phyloP scores from a whole-genome alignment of 2,888 invertebrate species.

The Erpobdella octoculata region DNA sequence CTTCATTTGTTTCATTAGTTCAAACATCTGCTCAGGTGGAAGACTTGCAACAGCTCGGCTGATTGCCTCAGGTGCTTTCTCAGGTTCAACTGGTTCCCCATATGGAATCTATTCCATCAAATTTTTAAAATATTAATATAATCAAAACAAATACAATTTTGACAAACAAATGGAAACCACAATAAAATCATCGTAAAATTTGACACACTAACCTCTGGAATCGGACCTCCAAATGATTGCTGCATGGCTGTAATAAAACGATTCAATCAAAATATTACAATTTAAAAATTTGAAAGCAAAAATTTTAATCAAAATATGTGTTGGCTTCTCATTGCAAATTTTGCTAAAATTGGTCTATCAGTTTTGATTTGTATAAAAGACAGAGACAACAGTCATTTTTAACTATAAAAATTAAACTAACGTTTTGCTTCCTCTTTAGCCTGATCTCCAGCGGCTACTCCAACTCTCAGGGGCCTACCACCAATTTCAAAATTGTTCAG shows the following conservation, averaged over 20 bases:
- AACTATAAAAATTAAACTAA: too few species aligned
- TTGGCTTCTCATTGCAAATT: too few species aligned
- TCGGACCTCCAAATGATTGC: conserved; percentile 57
- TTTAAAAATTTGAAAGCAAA: too few species aligned
- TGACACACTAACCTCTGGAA: conserved; percentile 61
- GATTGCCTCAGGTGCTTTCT: conserved; percentile 85
- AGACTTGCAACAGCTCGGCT: conserved; percentile 93
- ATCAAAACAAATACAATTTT: too few species aligned
- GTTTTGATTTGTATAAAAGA: too few species aligned
- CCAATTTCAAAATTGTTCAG: conserved; percentile 93
- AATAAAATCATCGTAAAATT: too few species aligned
- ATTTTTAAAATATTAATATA: too few species aligned
- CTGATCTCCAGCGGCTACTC: conserved; percentile 68
- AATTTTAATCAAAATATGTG: too few species aligned
- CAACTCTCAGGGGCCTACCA: conserved; percentile 86
- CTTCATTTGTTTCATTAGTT: conserved; percentile 99
- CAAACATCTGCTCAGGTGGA: conserved; percentile 99
- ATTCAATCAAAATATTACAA: too few species aligned
- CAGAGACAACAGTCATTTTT: too few species aligned
- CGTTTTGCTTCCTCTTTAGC: conserved; percentile 46
- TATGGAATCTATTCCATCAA: conserved; percentile 62
- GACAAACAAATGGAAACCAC: too few species aligned
- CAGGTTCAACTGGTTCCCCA: conserved; percentile 77
- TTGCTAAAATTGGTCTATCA: too few species aligned
- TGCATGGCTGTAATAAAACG: conserved; percentile 42